Base-by-base conservation (phyloP, 2,888 invertebrate genomes). In the Thecocarcelia acutangulata region DNA sequence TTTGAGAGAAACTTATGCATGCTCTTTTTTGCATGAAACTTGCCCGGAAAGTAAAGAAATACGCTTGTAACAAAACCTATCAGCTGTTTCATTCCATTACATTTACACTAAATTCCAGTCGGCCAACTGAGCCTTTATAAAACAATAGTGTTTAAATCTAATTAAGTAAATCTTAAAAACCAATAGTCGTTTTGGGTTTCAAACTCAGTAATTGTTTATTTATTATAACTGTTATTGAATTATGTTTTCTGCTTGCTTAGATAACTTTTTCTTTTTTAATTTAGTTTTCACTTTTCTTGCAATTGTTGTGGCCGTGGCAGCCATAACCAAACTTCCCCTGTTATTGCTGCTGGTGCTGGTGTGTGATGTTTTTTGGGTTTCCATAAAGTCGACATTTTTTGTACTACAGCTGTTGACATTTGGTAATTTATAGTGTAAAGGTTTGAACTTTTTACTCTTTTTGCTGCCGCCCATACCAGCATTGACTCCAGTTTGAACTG, bases 261-360 rank as follows among this genome's bases (percentile, higher is more conserved):
- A 44, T 12, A 74, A 63, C 63, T 85, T 86, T 48, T 86, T 87
- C 80, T 90, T 89, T 83, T 88, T 89, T 63, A 89, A 79, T 84
- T 90, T 90, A 28, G 87, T 87, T 78, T 89, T 90, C 17, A 89
- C 87, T 83, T 88, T 89, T 33, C 87, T 88, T 28, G 86, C 88
- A 44, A 89, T 80, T 77, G 92, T 92, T 40, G 92, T 92, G 42
- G 93, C 92, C 6, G 92, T 86, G 91, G 93, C 13, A 90, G 91
- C 81, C 90, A 87, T 84, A 11, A 74, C 83, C 66, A 61, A n/a
- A 77, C 13, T 21, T 40, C 52, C 44, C 54, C 73, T 50, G 19
- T 50, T n/a, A n/a, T n/a, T 42, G 64, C 76, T 33, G 46, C 0
- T 21, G 21, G 19, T 54, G 1, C 46, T 61, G 21, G 8, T 61